Base-by-base conservation (phyloP, 2,797 vertebrate species). In the Gambelia wislizenii region DNA sequence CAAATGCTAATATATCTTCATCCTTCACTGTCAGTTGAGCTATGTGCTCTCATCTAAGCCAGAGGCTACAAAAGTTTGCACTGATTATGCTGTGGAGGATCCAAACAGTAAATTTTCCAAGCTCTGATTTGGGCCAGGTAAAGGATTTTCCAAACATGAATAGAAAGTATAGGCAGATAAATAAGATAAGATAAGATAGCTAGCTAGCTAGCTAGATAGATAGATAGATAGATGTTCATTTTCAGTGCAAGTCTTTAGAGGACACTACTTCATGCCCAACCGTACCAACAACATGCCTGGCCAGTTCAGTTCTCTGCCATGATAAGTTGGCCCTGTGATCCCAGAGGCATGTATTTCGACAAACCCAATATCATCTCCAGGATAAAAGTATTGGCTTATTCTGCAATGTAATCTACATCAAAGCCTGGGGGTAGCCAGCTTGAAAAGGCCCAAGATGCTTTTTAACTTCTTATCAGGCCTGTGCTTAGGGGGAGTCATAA, bases 401-500 rank as follows among this genome's bases (percentile, higher is more conserved):
- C 95, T 95, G 92, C 94, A 95, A 89, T n/a, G 69, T 93, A 94
- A 95, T 95, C 94, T 94, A 97, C 96, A 96, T 97, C 96, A 97
- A 97, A 97, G 96, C 95, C 94, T 94, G 89, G 42, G 84, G 94
- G 83, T 89, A 93, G 93, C 93, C 93, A 91, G 88, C 95, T 97
- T 97, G 96, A 97, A 97, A 96, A 97, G 96, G 94, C 94, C 94
- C 93, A 95, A 96, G 95, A 92, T 91, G 94, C 96, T 95, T 96
- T 94, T 90, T 91, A 82, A 94, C 91, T 96, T 91, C 97, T 98
- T 98, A 98, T 98, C 97, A 90, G 95, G 93, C 94, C 94, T 95
- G 95, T 88, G 96, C 97, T 96, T 95, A 92, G 93, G 95, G 96
- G 95, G 93, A 96, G 97, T 93, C 97, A 95, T 97, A 98, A 98